Base-by-base conservation (phyloP, 2,113 vertebrate genomes). In the Desmodus rotundus region DNA sequence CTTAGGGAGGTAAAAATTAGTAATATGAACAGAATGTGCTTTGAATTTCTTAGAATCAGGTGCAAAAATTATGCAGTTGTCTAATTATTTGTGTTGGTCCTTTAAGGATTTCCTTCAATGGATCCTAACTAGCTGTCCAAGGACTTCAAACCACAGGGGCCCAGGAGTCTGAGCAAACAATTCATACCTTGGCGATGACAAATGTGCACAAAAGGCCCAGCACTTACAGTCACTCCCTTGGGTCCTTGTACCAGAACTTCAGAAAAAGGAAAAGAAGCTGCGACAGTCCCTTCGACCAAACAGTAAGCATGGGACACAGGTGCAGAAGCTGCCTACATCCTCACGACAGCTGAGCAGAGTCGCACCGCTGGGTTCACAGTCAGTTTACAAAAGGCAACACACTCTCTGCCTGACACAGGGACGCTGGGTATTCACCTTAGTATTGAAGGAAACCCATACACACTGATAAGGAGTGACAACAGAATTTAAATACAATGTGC, bases 1-100 rank as follows among this genome's bases (percentile, higher is more conserved):
- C 26, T 63, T 16, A 95, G 41, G 47, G 20, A 91, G 54, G 73
- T 52, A 78, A 89, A 36, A 28, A 92, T 41, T 36, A 89, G 67
- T 11, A 22, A 87, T 17, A 90, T 4, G 36, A 54, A 87, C 33
- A 67, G 38, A 90, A 82, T 90, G 43, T 43, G 31, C 24, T 82
- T 1, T 54, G 28, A 82, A 92, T 52, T 87, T 61, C 81, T 85
- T 19, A 72, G 89, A 50, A 81, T 24, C 5, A 84, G 10, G 45
- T 17, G n/a, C 19, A 70, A 80, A 86, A 67, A 31, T 70, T 20
- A 67, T 2, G 52, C 5, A n/a, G 26, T 24, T 80, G 16, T 13
- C 33, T 54, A 36, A 81, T 70, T 58, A 28, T 45, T 10, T 28
- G 31, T 58, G 61, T 54, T 28, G 26, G 2, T 65, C 70, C 88